These are phyloP conservation scores for Enchytraeus crypticus DNA, from an alignment of 2,888 invertebrate species.

Conservation along the genomic window DNA sequence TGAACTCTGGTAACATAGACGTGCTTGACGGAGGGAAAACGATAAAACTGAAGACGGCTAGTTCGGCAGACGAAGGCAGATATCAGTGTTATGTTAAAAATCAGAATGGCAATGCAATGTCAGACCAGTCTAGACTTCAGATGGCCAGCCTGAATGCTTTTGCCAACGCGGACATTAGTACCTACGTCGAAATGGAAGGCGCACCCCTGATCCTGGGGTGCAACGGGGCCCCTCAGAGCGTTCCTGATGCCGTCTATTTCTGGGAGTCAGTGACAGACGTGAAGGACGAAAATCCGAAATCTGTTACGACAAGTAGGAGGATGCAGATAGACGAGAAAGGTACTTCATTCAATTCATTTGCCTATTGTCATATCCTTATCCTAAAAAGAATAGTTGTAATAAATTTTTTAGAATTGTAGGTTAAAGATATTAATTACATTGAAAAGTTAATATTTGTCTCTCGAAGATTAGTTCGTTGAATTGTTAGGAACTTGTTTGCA, in stretches of 20 bases:
- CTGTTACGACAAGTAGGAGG: background rate
- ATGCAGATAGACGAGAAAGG: background rate
- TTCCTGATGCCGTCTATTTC: background rate
- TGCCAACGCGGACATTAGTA: background rate
- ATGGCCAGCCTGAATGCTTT: conserved; percentile 1
- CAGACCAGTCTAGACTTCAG: background rate
- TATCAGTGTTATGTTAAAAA: background rate
- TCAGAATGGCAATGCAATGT: background rate
- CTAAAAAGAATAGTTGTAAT: background rate
- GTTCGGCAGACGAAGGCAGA: background rate
- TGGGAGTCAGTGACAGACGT: background rate
- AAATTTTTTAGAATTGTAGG: background rate
- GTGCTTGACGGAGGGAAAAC: background rate
- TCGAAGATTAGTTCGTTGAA: too few species aligned
- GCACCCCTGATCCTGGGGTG: background rate
- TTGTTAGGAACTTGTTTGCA: too few species aligned
- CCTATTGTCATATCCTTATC: background rate
- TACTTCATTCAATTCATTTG: background rate
- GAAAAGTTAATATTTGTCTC: too few species aligned
- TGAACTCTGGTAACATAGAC: background rate
- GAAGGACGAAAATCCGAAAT: background rate
- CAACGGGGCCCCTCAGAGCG: background rate
- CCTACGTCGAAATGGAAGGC: background rate
- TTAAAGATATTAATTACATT: too few species aligned
- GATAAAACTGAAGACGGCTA: background rate